Base-by-base conservation (phyloP, 2,888 invertebrate species). In the Diloba caeruleocephala region DNA sequence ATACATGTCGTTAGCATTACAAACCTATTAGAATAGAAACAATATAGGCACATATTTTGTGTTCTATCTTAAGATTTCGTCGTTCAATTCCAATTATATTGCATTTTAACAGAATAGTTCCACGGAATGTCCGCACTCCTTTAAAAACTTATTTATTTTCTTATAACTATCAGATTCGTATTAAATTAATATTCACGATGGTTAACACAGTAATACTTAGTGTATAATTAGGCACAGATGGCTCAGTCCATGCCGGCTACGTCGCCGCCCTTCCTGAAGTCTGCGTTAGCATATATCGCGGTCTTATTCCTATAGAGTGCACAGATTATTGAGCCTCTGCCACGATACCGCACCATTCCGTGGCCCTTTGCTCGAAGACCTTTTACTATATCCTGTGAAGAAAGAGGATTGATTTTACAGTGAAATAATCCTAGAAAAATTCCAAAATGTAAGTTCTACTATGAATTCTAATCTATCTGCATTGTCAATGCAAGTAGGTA, bases 191-290 rank as follows among this genome's bases (percentile, higher is more conserved):
- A 48, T 60, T 67, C 46, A 42, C 41, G 21, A 36, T 43, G 39
- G 39, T n/a, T 28, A 37, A 50, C 31, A 25, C 19, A 29, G 34
- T 43, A 56, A 63, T 36, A 63, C 57, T 65, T 53, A 52, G 29
- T 34, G 21, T 48, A 4, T 43, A 48, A 29, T 45, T 58, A 52
- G 62, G 62, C 63, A 70, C 63, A 54, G 52, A 10, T 37, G 17
- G 50, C 70, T 81, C 87, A 94, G 78, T 95, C 94, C 72, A 95
- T 88, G 17, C 97, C 98, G 37, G 94, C 95, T 0, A 97, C 97
- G 36, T 96, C 97, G 0, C 98, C 97, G 4, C 95, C 95, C 87
- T 98, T 98, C 55, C 98, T 94, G 80, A 94, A 96, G 87, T 98
- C 98, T 0, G 97, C 96, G 84, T 97, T 97, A 0, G 96, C 97